phyloP scores from a whole-genome alignment of 2,888 invertebrate genomes.

The Standfussiana lucernea region DNA sequence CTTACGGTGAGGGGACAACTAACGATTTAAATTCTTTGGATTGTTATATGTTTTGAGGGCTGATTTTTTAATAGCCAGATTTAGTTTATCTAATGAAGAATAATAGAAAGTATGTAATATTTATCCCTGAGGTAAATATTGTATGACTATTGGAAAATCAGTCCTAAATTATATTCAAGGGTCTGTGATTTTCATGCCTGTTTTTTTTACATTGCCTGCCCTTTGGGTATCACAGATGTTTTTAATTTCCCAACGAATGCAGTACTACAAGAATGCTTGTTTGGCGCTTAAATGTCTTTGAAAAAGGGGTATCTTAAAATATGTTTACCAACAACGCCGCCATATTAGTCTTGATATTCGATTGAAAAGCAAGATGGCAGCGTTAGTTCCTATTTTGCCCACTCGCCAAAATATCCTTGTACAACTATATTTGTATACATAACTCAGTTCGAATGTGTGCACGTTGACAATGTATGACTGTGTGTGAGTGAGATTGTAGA shows the following conservation, averaged over 20 bases:
- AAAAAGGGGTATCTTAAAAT: background rate
- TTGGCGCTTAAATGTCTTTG: background rate
- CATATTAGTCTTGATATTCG: background rate
- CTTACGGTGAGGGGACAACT: background rate
- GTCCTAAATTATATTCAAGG: background rate
- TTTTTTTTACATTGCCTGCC: no score
- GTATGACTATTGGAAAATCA: background rate
- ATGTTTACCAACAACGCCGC: background rate
- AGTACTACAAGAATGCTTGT: background rate
- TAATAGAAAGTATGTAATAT: background rate
- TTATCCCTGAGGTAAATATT: background rate
- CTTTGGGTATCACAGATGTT: background rate
- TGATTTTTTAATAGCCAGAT: background rate
- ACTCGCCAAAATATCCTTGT: background rate
- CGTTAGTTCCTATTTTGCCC: background rate
- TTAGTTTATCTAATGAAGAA: background rate
- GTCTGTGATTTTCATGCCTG: background rate
- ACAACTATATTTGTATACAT: constrained; percentile 30
- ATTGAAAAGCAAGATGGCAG: background rate
- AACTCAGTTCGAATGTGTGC: no score
- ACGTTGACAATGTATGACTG: constrained; percentile 58
- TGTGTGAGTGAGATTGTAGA: constrained; percentile 68
- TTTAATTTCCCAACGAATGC: constrained; percentile 3
- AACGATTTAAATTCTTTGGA: background rate
- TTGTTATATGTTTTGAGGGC: background rate